phyloP scores from a whole-genome alignment of 53 echinoderm and acorn worm genomes.

The Mesocentrotus franciscanus region DNA sequence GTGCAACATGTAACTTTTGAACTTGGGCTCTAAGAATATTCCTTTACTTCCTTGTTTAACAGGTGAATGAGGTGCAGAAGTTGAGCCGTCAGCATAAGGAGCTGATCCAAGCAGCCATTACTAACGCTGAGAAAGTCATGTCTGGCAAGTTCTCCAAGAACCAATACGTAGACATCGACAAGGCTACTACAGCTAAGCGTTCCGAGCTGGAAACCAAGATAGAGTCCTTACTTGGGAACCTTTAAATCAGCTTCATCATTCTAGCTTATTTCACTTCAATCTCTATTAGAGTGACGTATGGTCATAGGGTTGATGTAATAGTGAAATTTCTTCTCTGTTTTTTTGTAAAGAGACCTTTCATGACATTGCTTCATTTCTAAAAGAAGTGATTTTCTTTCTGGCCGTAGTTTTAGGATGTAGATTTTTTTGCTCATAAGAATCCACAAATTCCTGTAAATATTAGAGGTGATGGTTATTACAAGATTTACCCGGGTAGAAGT shows the following conservation, averaged over 20 bases:
- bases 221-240: conserved; percentile 74
- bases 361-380: neutral
- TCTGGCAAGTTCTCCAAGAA: conserved; percentile 84
- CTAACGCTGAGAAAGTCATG: conserved; percentile 94
- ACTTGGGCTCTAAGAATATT: neutral
- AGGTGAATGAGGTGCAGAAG: conserved; percentile 92
- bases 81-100: conserved; percentile 81
- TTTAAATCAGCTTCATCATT: conserved; percentile 55
- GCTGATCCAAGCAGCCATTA: conserved; percentile 77
- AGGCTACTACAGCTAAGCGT: conserved; percentile 86
- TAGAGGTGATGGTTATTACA: neutral
- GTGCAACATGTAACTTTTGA: neutral
- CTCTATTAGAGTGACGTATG: neutral
- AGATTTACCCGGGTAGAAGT: neutral
- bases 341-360: neutral
- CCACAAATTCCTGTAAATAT: neutral
- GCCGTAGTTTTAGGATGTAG: neutral
- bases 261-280: neutral
- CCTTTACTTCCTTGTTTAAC: neutral
- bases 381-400: neutral
- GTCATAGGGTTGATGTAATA: neutral
- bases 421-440: neutral
- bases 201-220: conserved; percentile 77
- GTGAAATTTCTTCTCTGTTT: neutral
- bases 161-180: conserved; percentile 92